phyloP scores from a whole-genome alignment of 2,113 vertebrate species.

The Petrocephalus zakoni region DNA sequence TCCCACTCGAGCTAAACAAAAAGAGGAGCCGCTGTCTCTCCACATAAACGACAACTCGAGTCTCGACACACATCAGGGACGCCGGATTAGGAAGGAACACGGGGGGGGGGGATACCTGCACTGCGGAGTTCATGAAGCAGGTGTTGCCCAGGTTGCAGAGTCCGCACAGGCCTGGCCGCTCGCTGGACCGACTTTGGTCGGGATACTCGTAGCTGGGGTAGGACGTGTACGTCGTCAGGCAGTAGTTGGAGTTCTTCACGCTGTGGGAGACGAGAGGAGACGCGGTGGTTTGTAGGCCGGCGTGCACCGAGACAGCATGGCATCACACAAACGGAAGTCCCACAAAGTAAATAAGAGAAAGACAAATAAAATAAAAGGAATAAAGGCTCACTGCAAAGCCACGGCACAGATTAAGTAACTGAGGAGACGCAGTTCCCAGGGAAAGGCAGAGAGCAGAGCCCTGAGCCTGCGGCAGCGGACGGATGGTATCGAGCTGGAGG shows the following conservation, averaged over 20 bases:
- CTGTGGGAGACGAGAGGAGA: conserved; percentile 55
- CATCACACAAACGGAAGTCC: background rate
- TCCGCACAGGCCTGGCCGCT: conserved; percentile 89
- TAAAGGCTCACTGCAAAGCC: background rate
- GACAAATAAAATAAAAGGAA: background rate
- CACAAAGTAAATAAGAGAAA: background rate
- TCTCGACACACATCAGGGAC: background rate
- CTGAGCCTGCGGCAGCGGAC: background rate
- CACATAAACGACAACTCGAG: background rate
- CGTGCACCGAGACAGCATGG: no score
- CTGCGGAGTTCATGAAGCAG: conserved; percentile 99
- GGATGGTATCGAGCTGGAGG: background rate
- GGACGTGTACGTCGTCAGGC: conserved; percentile 83
- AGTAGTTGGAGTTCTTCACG: conserved; percentile 97
- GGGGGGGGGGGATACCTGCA: conserved; percentile 75
- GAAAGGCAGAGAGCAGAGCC: background rate
- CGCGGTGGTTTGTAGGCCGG: background rate
- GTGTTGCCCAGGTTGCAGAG: conserved; percentile 98
- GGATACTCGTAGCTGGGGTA: conserved; percentile 94
- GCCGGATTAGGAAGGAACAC: background rate
- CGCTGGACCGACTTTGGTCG: conserved; percentile 84
- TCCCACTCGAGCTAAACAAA: background rate
- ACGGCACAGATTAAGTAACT: background rate
- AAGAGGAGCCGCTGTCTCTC: background rate
- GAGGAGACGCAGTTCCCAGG: background rate